Evolutionary conservation across 1,140 invertebrate genomes (phyloP).

Genomic region (Drosophila fuyamai): DNA sequence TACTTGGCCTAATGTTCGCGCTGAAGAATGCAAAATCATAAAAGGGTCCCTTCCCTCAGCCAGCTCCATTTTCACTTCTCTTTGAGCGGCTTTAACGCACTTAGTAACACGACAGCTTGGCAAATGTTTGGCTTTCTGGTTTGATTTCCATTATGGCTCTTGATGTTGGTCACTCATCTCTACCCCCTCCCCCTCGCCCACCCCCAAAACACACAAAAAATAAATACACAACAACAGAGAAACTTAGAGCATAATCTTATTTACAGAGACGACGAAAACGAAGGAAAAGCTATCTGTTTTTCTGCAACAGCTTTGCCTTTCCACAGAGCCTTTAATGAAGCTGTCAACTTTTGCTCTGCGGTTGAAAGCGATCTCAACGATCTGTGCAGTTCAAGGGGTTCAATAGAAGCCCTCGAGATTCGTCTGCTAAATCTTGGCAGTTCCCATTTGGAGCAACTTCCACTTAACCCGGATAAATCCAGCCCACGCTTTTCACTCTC

Average conservation of each 20-base stretch:
- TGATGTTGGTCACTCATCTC: conserved; percentile 31
- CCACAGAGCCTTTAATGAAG: not conserved
- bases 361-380: conserved; percentile 5
- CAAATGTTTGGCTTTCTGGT: conserved; percentile 76
- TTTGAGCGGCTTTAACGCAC: conserved; percentile 30
- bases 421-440: conserved; percentile 27
- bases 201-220: not conserved
- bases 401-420: conserved; percentile 15
- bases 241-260: conserved; percentile 50
- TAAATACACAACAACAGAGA: conserved; percentile 1
- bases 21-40: conserved; percentile 75
- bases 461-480: conserved; percentile 43
- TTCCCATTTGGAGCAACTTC: conserved; percentile 8
- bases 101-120: conserved; percentile 73
- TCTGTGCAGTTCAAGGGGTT: conserved; percentile 4
- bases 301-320: not conserved
- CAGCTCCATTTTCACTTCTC: not conserved
- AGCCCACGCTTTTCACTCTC: not conserved
- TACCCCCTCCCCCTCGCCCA: too few species aligned
- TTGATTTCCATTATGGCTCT: conserved; percentile 70
- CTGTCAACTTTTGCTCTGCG: conserved; percentile 2
- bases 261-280: conserved; percentile 8
- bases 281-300: not conserved
- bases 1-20: conserved; percentile 53
- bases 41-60: conserved; percentile 23